Base-by-base conservation (phyloP, 2,797 vertebrate species). In the Channallabes apus region DNA sequence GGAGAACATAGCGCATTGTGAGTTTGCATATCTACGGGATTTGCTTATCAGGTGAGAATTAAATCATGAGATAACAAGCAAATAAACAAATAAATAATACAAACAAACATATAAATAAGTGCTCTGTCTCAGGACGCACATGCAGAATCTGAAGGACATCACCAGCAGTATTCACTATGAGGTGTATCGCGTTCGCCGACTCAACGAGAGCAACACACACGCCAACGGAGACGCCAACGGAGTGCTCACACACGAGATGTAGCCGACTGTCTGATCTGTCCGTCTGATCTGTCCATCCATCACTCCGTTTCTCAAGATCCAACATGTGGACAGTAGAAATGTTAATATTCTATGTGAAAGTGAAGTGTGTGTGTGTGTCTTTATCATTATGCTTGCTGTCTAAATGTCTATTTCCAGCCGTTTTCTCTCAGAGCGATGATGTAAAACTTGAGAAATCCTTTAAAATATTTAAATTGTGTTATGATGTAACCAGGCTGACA, bases 111-210 rank as follows among this genome's bases (percentile, higher is more conserved):
- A 54, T 27, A 20, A 68, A 82, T n/a, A 56, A 56, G 22, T 80
- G 29, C 77, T 69, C 22, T 67, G 15, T 80, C 12, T 35, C 92
- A 99, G 98, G 95, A 99, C 97, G 17, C 98, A 99, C 93, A 99
- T 99, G 97, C 97, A 99, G 94, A 99, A 98, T 94, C 98, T 99
- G 89, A 99, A 99, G 90, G 98, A 99, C 92, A 98, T 99, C 92
- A 98, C 98, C 89, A 96, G 97, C 94, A 97, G 93, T 94, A 98
- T 98, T 94, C 98, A 99, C 93, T 99, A 98, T 0, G 98, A 99
- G 91, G 96, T 96, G 1, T 99, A 99, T 91, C 96, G 98, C 0
- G 97, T 99, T 46, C 97, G 96, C 87, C 95, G 97, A 79, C 94
- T 99, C 92, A 98, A 98, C 0, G 97, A 99, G 89, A 95, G 95